Evolutionary conservation across 35 echinoderm and acorn worm genomes (phyloP), one percentile per base, ranked within the genome.

Genomic region (Holothuria glaberrima): DNA sequence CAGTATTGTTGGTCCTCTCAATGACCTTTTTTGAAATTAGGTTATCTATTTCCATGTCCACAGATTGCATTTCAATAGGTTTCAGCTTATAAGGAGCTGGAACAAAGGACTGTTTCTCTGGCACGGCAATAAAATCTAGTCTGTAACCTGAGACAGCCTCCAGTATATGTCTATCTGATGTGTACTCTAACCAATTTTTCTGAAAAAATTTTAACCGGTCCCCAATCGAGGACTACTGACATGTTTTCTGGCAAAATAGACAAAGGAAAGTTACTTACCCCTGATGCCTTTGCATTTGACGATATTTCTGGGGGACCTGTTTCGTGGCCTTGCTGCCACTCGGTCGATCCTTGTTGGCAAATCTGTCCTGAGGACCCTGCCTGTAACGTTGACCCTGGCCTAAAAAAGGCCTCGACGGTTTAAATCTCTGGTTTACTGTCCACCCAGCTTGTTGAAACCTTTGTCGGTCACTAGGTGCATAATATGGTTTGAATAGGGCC

Each of bases 91-190:
- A n/a, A n/a, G n/a, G n/a, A n/a, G n/a, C n/a, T n/a, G n/a, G n/a
- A n/a, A n/a, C n/a, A n/a, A n/a, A n/a, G n/a, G n/a, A n/a, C n/a
- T n/a, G n/a, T n/a, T n/a, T n/a, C n/a, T n/a, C n/a, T n/a, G n/a
- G n/a, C n/a, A n/a, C n/a, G n/a, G n/a, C n/a, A n/a, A n/a, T n/a
- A n/a, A n/a, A n/a, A n/a, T n/a, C n/a, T n/a, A n/a, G n/a, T n/a
- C n/a, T n/a, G n/a, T n/a, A n/a, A n/a, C n/a, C n/a, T n/a, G n/a
- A n/a, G n/a, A n/a, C n/a, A n/a, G n/a, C n/a, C n/a, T n/a, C n/a
- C n/a, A n/a, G n/a, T n/a, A 93, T 96, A 79, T 12, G 56, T 62
- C 6, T 79, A 74, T 93, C 91, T 61, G 64, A 74, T 12, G 91
- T 96, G 68, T 84, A 72, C 74, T 78, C 26, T 59, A 58, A 17